Evolutionary conservation across 2,113 vertebrate species (phyloP).

Genomic region (Podocnemis expansa): DNA sequence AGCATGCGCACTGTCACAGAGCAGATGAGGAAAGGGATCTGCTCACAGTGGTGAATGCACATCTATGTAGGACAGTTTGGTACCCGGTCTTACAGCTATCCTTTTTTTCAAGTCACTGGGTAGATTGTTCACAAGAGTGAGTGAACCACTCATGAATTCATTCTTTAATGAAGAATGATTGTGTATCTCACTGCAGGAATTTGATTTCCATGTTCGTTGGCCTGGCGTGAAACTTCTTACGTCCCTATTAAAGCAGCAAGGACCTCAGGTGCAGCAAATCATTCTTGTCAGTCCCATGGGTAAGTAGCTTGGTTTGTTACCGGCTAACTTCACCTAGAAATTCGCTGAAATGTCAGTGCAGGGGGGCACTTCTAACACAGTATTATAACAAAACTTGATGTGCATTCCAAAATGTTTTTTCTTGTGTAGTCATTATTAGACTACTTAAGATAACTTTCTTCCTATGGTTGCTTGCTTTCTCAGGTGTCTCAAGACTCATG

Average conservation of each 20-base stretch:
- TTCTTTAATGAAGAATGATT: background rate
- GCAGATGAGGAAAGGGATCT: background rate
- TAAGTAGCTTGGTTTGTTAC: slow-evolving; percentile 65
- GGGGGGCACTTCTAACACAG: background rate
- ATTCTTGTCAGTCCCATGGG: slow-evolving; percentile 98
- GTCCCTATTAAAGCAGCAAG: slow-evolving; percentile 91
- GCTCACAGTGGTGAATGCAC: background rate
- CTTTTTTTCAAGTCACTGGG: rapidly evolving
- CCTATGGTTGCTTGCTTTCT: slow-evolving; percentile 4
- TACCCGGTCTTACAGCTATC: background rate
- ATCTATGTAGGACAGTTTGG: background rate
- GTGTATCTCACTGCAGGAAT: slow-evolving; percentile 81
- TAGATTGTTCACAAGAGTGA: background rate
- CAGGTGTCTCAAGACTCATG: slow-evolving; percentile 97
- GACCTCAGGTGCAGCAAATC: slow-evolving; percentile 92
- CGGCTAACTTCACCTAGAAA: background rate
- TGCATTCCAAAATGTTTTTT: background rate
- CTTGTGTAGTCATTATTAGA: background rate
- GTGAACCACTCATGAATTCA: background rate
- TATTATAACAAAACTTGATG: background rate
- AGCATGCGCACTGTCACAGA: background rate
- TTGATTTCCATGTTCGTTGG: slow-evolving; percentile 99
- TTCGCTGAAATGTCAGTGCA: background rate
- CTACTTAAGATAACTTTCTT: background rate
- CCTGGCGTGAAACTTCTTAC: slow-evolving; percentile 95